Evolutionary conservation across 1,140 invertebrate species (phyloP), one percentile per base, ranked within the genome.

Genomic region (Tetramorium simillimum): DNA sequence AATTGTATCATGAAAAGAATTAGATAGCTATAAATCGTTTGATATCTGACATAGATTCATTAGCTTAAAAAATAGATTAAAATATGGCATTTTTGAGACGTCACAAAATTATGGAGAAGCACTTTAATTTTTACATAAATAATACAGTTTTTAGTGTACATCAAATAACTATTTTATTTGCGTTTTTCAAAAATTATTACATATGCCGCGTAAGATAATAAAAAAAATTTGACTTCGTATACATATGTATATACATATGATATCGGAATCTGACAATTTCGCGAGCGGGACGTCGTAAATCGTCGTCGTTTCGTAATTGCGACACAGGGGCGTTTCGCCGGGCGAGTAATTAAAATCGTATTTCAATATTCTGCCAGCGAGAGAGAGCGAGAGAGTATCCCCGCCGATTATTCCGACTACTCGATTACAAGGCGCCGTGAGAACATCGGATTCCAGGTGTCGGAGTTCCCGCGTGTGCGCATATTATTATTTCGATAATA

Each of bases 401-500:
- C 60, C 67, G 63, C 70, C 84, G 37, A 60, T 89, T 86, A 76
- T 78, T 82, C 33, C 51, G 46, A 60, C 51, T 63, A n/a, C 4
- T 43, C 56, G 49, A 86, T 77, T 85, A 72, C 62, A 53, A 60
- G 72, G 60, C 65, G 16, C 62, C 53, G 21, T 58, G 78, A 58
- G 46, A 89, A 89, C 76, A 70, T 90, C 80, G 70, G 86, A 90
- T 87, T 90, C 77, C 85, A 89, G 80, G 88, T 87, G 88, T 80
- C 78, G 67, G 58, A 9, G 76, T 89, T 69, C 65, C 70, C 43
- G 51, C 69, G 60, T 73, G 76, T 21, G 80, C 60, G 78, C 86
- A 62, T 86, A 91, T 91, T 91, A 88, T 86, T 86, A 81, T 90
- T 49, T 51, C 67, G 87, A 91, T 91, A 88, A 91, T 88, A 88